A percentile compares a stretch with the other conserved stretches of the same genome.
Evolutionary conservation across 1,140 invertebrate species (phyloP).

Genomic region (Zaprionus ornatus): DNA sequence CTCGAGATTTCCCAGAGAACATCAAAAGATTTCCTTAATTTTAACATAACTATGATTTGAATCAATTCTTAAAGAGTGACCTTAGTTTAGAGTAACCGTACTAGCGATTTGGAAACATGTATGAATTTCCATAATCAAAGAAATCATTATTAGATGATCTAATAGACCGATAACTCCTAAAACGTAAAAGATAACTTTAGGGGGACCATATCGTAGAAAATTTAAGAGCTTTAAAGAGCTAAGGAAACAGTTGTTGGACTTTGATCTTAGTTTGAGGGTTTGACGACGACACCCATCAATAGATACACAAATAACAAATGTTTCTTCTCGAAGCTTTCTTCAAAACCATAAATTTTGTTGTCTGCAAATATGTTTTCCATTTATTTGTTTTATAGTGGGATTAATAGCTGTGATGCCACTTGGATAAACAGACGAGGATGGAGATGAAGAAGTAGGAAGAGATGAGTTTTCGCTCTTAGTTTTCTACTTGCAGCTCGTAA

Average conservation of each 20-base stretch:
- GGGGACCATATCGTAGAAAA: neutral
- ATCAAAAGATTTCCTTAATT: too few relatives aligned
- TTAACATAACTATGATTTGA: too few relatives aligned
- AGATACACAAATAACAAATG: neutral
- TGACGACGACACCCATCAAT: neutral
- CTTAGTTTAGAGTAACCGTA: neutral
- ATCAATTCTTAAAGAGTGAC: too few relatives aligned
- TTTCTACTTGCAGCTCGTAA: constrained; percentile 4
- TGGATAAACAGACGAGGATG: constrained; percentile 35
- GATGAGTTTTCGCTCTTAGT: neutral
- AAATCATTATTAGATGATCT: too few relatives aligned
- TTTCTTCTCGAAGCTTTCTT: neutral
- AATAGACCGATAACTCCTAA: neutral
- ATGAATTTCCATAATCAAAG: neutral
- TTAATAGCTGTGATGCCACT: constrained; percentile 43
- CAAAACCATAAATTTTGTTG: neutral
- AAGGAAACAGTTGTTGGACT: neutral
- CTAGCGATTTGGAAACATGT: neutral
- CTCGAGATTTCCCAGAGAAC: neutral
- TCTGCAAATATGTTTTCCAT: neutral
- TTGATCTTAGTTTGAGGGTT: neutral
- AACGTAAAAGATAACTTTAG: neutral
- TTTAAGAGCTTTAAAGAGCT: neutral
- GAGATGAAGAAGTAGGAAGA: neutral
- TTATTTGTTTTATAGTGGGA: constrained; percentile 15